Percentiles rank a stretch among this genome's conserved stretches.
Evolutionary conservation across 1,140 invertebrate genomes (phyloP).

Genomic region (Eriosoma lanigerum): DNA sequence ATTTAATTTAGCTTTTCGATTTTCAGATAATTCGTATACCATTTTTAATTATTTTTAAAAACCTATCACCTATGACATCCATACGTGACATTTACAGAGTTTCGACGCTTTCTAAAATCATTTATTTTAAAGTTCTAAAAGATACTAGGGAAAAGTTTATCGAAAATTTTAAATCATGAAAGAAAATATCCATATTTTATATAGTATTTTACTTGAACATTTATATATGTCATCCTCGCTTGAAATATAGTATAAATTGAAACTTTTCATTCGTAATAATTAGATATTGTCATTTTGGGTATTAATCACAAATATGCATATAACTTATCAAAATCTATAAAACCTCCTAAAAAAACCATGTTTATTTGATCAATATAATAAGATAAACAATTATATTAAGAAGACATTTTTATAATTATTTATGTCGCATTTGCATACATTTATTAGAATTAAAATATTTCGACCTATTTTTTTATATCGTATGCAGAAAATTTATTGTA

Average conservation of each 20-base stretch:
- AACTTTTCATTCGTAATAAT: neutral
- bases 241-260: neutral
- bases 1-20: neutral
- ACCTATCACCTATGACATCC: neutral
- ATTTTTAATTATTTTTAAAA: neutral
- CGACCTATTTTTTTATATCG: too few species aligned
- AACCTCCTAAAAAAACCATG: too few species aligned
- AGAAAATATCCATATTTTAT: neutral
- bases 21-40: neutral
- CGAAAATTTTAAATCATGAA: neutral
- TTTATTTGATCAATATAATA: too few species aligned
- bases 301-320: neutral
- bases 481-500: too few species aligned
- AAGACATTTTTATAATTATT: too few species aligned
- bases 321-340: neutral
- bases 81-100: neutral
- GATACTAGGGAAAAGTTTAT: neutral
- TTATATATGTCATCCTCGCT: neutral
- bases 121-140: slow-evolving; percentile 14
- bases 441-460: too few species aligned
- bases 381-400: too few species aligned
- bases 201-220: neutral
- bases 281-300: neutral
- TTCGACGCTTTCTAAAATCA: neutral
- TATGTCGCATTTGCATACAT: too few species aligned